Evolutionary conservation across 53 echinoderm and acorn worm genomes (phyloP).

Genomic region (Echinometra lucunter): DNA sequence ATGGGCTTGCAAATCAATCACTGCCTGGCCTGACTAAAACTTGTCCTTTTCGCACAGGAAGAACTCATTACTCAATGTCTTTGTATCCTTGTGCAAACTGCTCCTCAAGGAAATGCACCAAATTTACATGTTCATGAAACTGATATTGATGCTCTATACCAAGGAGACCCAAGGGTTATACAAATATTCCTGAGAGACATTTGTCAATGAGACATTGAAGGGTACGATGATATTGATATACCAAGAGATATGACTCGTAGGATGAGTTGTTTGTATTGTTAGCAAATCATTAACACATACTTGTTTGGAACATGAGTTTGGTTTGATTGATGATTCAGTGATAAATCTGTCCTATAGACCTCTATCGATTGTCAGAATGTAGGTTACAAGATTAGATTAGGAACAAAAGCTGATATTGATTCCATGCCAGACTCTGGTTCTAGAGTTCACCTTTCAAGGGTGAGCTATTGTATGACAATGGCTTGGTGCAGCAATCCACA

Average conservation of each 20-base stretch:
- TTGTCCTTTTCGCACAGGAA: constrained; percentile 43
- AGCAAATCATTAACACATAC: constrained; percentile 57
- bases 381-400: constrained; percentile 32
- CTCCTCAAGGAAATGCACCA: constrained; percentile 20
- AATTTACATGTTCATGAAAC: constrained; percentile 28
- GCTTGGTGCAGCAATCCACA: not conserved
- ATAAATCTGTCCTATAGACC: constrained; percentile 1
- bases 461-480: constrained; percentile 20
- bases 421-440: constrained; percentile 7
- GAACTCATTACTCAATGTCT: constrained; percentile 37
- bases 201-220: constrained; percentile 36
- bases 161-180: not conserved
- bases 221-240: not conserved
- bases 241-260: not conserved
- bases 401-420: constrained; percentile 22
- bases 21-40: constrained; percentile 3
- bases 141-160: constrained; percentile 2
- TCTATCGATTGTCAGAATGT: constrained; percentile 21
- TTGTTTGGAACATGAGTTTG: constrained; percentile 42
- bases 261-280: constrained; percentile 36
- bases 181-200: not conserved
- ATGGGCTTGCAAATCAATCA: not conserved
- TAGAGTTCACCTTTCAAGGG: constrained; percentile 29
- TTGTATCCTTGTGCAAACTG: constrained; percentile 37
- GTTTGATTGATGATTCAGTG: constrained; percentile 44